Percentiles rank a stretch among this genome's conserved stretches.
Conservation (phyloP, 2,797 vertebrate genomes). For the Sebastes matsubarae region DNA sequence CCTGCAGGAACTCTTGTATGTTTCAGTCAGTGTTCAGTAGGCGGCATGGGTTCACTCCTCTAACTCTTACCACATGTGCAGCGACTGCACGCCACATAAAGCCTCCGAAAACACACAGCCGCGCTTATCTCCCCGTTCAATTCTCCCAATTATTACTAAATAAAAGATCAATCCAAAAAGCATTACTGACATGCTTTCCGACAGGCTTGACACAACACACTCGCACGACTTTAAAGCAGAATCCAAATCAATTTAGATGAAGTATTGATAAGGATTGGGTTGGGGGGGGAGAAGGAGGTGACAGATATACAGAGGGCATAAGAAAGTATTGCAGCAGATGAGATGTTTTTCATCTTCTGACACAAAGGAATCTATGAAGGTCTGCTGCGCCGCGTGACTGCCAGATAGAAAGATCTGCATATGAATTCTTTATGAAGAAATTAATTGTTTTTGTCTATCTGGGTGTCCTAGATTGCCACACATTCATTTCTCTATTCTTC, state of each 20-base stretch:
- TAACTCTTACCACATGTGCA: constrained; percentile 84
- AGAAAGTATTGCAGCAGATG: constrained; percentile 40
- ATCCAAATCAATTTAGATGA: constrained; percentile 73
- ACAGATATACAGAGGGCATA: constrained; percentile 50
- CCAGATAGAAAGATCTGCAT: constrained; percentile 28
- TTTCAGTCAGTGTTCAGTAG: constrained; percentile 67
- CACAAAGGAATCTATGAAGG: constrained; percentile 49
- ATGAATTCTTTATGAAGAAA: constrained; percentile 57
- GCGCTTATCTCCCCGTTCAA: constrained; percentile 72
- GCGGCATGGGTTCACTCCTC: constrained; percentile 52
- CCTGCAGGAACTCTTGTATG: constrained; percentile 78
- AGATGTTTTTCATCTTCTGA: constrained; percentile 60
- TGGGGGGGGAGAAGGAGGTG: constrained; percentile 13
- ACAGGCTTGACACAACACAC: constrained; percentile 59
- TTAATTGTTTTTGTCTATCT: constrained; percentile 46
- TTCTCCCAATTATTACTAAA: constrained; percentile 80
- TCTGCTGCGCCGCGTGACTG: constrained; percentile 17
- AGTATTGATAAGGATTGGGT: constrained; percentile 54
- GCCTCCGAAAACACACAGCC: constrained; percentile 36
- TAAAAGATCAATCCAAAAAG: constrained; percentile 77
- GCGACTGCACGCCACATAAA: neutral
- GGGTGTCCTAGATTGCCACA: neutral
- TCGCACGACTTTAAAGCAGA: constrained; percentile 57
- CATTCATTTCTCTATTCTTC: neutral
- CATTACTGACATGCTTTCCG: constrained; percentile 56